Percentiles rank a stretch among this genome's conserved stretches.
These are phyloP conservation scores for Crossocerus cetratus DNA, from an alignment of 2,888 invertebrate genomes.

Conservation along the genomic window DNA sequence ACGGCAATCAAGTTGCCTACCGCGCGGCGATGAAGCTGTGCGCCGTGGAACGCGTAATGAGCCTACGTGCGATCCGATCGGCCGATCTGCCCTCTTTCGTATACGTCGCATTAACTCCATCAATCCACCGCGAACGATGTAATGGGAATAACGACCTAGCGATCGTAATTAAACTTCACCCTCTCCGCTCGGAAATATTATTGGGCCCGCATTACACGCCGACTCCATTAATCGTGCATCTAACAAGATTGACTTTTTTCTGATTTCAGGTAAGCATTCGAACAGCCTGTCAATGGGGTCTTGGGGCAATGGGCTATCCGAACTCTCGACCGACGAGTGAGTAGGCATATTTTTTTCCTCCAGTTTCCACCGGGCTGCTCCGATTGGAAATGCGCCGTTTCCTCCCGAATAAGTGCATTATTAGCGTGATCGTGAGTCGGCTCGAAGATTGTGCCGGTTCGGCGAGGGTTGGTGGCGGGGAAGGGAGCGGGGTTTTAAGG, in stretches of 20 bases:
- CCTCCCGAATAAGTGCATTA: neutral
- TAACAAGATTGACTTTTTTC: slow-evolving; percentile 44
- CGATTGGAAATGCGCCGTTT: neutral
- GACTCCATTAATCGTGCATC: slow-evolving; percentile 23
- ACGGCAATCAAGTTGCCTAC: slow-evolving; percentile 35
- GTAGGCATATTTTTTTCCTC: slow-evolving; percentile 50
- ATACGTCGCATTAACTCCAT: slow-evolving; percentile 59
- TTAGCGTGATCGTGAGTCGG: neutral
- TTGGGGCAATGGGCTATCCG: slow-evolving; percentile 26
- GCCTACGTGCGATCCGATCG: slow-evolving; percentile 53
- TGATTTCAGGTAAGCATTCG: slow-evolving; percentile 73
- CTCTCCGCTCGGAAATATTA: slow-evolving; percentile 15
- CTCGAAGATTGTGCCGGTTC: neutral
- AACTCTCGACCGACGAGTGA: slow-evolving; percentile 56
- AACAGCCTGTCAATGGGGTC: slow-evolving; percentile 8
- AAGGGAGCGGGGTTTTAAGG: neutral
- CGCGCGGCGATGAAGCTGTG: slow-evolving; percentile 59
- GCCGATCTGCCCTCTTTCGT: slow-evolving; percentile 55
- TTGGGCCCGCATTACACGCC: slow-evolving; percentile 11
- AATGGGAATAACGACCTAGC: slow-evolving; percentile 45
- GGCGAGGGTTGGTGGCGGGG: neutral
- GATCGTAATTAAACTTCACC: neutral
- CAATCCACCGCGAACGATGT: slow-evolving; percentile 40
- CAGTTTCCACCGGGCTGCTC: too few species aligned
- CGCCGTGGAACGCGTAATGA: slow-evolving; percentile 56